Base-by-base conservation (phyloP, 1,140 invertebrate species). In the Penaeus japonicus region DNA sequence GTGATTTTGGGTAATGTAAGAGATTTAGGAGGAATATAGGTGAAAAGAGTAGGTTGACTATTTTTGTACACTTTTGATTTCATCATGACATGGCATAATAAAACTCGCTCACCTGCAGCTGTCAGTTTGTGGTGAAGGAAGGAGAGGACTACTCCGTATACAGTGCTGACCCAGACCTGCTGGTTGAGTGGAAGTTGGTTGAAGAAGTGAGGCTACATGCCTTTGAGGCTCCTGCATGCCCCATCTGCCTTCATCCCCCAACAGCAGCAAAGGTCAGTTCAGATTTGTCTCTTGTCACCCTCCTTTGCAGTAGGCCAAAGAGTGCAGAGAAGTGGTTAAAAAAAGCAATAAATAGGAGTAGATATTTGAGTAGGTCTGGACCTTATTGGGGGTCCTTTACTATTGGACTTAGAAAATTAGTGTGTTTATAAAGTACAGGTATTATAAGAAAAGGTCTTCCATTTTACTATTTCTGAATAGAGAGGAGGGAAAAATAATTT, bases 101-200 rank as follows among this genome's bases (percentile, higher is more conserved):
- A 70, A 12, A 70, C 7, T 70, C 10, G 10, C 57, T 78, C 20
- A n/a, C 54, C 54, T 81, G 24, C 79, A 87, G 86, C 65, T 87
- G 86, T 55, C 86, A 87, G 86, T 87, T 87, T 87, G 86, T 83
- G 35, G 86, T 87, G 47, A 27, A 81, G 30, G 86, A 87, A 20
- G n/a, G 22, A 17, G 86, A 65, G 35, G 86, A 87, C 39, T 87
- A 87, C 57, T 81, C 78, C 27, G 32, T 82, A 53, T 87, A 87
- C 53, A 20, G 47, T 73, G 86, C 78, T 54, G 83, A 98, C 93
- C 97, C 98, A 75, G 98, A 99, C 94, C 93, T 95, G 59, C 94
- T 98, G 30, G 96, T 99, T 39, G 96, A 98, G 92, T 99, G 98
- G 98, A 95, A 96, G 91, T 93, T 95, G 89, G 95, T 99, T 91